Evolutionary conservation across 2,888 invertebrate genomes (phyloP).

Genomic region (Euplexia lucipara): DNA sequence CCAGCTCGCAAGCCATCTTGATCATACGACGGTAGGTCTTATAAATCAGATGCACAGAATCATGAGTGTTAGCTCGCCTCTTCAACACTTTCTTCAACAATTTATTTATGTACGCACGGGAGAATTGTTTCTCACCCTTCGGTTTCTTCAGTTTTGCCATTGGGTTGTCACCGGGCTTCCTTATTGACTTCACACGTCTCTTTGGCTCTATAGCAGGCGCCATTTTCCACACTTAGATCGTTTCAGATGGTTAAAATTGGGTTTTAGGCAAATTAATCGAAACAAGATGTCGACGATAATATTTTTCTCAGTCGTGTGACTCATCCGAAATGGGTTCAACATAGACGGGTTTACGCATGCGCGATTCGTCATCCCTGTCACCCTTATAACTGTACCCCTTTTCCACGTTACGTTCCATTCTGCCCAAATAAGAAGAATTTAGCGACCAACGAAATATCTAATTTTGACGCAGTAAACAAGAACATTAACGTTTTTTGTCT

Average conservation of each 20-base stretch:
- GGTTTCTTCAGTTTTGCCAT: slow-evolving; percentile 3
- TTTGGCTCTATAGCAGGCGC: slow-evolving; percentile 26
- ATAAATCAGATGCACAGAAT: slow-evolving; percentile 15
- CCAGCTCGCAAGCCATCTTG: slow-evolving; percentile 22
- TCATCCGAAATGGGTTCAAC: background rate
- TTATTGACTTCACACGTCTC: slow-evolving; percentile 35
- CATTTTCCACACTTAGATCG: background rate
- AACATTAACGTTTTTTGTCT: background rate
- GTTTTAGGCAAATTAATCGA: slow-evolving; percentile 9
- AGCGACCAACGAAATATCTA: background rate
- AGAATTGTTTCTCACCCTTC: background rate
- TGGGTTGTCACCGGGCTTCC: slow-evolving; percentile 4
- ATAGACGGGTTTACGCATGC: slow-evolving; percentile 34
- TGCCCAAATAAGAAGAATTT: background rate
- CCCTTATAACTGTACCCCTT: slow-evolving; percentile 19
- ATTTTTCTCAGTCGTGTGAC: slow-evolving; percentile 1
- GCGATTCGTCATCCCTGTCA: slow-evolving; percentile 28
- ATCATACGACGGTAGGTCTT: slow-evolving; percentile 16
- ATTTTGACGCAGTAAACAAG: background rate
- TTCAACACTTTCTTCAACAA: slow-evolving; percentile 24
- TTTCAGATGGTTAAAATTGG: background rate
- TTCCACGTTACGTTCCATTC: slow-evolving; percentile 35
- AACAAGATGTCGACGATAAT: slow-evolving; percentile 21
- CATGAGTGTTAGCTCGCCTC: slow-evolving; percentile 1
- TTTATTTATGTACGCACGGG: slow-evolving; percentile 5